Conservation (phyloP, 2,888 invertebrate species). For the Diarsia brunnea region DNA sequence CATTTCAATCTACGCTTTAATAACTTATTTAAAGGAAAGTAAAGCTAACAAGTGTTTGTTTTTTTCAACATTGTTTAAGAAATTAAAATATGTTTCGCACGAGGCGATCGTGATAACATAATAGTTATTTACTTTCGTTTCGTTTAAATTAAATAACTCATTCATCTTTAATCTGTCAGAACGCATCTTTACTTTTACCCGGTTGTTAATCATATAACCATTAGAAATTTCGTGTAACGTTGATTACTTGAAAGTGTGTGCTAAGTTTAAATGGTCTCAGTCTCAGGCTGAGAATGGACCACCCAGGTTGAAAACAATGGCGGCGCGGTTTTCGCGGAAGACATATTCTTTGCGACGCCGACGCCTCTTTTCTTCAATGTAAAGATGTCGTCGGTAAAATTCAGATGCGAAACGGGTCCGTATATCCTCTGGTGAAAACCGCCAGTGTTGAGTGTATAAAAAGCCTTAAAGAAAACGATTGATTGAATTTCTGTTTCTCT, state of each 20-base stretch:
- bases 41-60: slow-evolving; percentile 42
- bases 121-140: slow-evolving; percentile 72
- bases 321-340: slow-evolving; percentile 20
- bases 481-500: not conserved
- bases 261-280: slow-evolving; percentile 28
- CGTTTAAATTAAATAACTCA: slow-evolving; percentile 76
- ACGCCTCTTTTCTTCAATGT: not conserved
- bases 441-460: slow-evolving; percentile 7
- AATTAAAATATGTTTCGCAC: slow-evolving; percentile 73
- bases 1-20: slow-evolving; percentile 20
- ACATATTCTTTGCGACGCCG: slow-evolving; percentile 16
- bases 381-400: not conserved
- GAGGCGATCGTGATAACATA: slow-evolving; percentile 62
- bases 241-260: slow-evolving; percentile 63
- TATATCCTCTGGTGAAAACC: not conserved
- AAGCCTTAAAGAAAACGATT: slow-evolving; percentile 9
- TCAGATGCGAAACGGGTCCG: not conserved
- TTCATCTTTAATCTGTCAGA: slow-evolving; percentile 72
- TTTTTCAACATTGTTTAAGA: slow-evolving; percentile 73
- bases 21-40: slow-evolving; percentile 71
- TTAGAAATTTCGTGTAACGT: slow-evolving; percentile 66
- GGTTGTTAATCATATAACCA: slow-evolving; percentile 66
- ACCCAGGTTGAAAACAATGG: slow-evolving; percentile 40
- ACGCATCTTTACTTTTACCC: slow-evolving; percentile 63
- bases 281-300: slow-evolving; percentile 37